These are phyloP conservation scores for Phallusia fumigata DNA, from an alignment of 23 tunicate genomes.

Conservation along the genomic window DNA sequence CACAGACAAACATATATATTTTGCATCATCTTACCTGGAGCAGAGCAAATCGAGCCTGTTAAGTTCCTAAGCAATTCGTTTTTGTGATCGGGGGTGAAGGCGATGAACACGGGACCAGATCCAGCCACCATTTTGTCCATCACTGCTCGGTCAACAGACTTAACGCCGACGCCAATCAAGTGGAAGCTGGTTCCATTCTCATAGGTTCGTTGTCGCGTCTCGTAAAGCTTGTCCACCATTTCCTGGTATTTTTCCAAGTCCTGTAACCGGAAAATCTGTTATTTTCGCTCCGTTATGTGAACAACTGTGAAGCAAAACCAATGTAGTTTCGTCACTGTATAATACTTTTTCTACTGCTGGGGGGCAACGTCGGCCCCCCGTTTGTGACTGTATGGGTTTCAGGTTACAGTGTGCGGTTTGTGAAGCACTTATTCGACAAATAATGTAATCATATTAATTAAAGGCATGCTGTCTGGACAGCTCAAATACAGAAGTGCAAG, in stretches of 20 bases:
- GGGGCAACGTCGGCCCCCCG: too few relatives aligned
- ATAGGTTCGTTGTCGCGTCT: background rate
- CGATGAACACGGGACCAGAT: background rate
- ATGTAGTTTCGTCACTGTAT: too few relatives aligned
- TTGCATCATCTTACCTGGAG: background rate
- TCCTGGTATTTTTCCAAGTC: constrained; percentile 14
- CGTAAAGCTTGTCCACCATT: background rate
- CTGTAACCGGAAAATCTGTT: background rate
- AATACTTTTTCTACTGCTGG: too few relatives aligned
- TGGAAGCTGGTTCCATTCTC: constrained; percentile 5
- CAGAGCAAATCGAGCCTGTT: background rate
- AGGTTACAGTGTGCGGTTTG: too few relatives aligned
- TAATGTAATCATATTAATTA: too few relatives aligned
- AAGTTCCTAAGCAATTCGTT: background rate
- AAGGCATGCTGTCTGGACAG: too few relatives aligned
- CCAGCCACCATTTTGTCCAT: constrained; percentile 18
- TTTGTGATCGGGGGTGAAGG: background rate
- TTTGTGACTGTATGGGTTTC: too few relatives aligned
- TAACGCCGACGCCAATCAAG: constrained; percentile 28
- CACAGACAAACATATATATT: too few relatives aligned
- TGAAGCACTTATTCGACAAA: too few relatives aligned
- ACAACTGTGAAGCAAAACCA: too few relatives aligned
- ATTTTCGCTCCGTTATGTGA: too few relatives aligned
- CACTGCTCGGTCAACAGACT: constrained; percentile 26
- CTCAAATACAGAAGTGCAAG: too few relatives aligned